A percentile compares a stretch with the other conserved stretches of the same genome.
These are phyloP conservation scores for Chrysochloris asiatica DNA, from an alignment of 2,113 vertebrate genomes.

Conservation along the genomic window DNA sequence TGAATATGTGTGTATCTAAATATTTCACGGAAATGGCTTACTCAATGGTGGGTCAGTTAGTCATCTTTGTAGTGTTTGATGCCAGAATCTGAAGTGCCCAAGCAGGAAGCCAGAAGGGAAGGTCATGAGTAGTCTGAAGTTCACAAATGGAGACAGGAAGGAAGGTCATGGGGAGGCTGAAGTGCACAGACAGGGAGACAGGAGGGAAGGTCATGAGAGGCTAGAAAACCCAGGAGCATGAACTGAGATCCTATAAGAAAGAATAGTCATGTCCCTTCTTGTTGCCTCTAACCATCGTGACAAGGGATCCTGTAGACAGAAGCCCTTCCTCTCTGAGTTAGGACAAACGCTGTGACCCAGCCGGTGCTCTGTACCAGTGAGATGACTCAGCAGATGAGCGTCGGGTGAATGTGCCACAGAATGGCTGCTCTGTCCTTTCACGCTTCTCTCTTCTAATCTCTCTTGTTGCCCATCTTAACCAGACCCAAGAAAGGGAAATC, in stretches of 20 bases:
- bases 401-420: not conserved
- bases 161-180: not conserved
- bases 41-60: rapidly evolving
- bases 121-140: not conserved
- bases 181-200: too few relatives aligned
- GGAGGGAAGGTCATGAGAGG: not conserved
- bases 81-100: too few relatives aligned
- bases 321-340: not conserved
- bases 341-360: not conserved
- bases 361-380: not conserved
- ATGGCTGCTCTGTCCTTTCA: not conserved
- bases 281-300: not conserved
- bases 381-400: not conserved
- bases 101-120: too few relatives aligned
- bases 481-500: not conserved
- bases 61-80: too few relatives aligned
- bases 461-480: too few relatives aligned
- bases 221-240: not conserved
- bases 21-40: not conserved
- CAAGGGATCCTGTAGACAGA: too few relatives aligned
- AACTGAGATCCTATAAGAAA: not conserved
- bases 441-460: not conserved
- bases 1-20: not conserved
- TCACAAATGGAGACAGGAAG: not conserved
- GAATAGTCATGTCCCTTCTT: rapidly evolving